These are phyloP conservation scores for Phoxinus dragarum DNA, from an alignment of 2,797 vertebrate genomes.

Conservation along the genomic window DNA sequence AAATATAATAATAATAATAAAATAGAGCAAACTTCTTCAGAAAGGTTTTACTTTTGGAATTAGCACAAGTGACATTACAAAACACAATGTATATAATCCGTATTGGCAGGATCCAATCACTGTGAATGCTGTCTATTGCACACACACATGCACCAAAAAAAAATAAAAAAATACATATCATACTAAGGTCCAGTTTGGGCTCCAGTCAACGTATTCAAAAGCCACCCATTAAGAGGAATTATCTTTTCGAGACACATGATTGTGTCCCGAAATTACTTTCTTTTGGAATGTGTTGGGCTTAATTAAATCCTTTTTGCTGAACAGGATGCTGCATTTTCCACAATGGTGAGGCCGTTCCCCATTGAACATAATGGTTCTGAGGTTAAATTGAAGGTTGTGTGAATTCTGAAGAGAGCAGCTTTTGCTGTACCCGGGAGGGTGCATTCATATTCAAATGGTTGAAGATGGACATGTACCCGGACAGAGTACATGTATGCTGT, in stretches of 20 bases:
- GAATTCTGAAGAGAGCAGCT: slow-evolving; percentile 69
- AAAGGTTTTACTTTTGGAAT: background rate
- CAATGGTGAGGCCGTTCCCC: slow-evolving; percentile 79
- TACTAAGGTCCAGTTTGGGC: slow-evolving; percentile 72
- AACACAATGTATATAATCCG: background rate
- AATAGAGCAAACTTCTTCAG: background rate
- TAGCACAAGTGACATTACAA: background rate
- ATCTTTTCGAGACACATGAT: slow-evolving; percentile 84
- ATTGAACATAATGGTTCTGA: slow-evolving; percentile 78
- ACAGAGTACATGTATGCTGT: slow-evolving; percentile 29
- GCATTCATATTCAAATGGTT: slow-evolving; percentile 79
- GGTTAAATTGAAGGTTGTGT: slow-evolving; percentile 84
- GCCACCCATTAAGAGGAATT: slow-evolving; percentile 81
- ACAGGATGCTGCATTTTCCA: slow-evolving; percentile 79
- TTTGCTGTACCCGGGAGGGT: slow-evolving; percentile 71
- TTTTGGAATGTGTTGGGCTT: slow-evolving; percentile 81
- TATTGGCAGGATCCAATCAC: slow-evolving; percentile 6
- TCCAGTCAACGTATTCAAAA: slow-evolving; percentile 80
- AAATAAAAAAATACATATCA: slow-evolving; percentile 62
- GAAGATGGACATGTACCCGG: slow-evolving; percentile 51
- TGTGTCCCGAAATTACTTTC: slow-evolving; percentile 80
- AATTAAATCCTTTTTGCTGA: slow-evolving; percentile 81
- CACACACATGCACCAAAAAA: slow-evolving; percentile 26
- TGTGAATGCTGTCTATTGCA: slow-evolving; percentile 57
- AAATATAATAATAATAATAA: too few species aligned